Percentiles rank a stretch among this genome's conserved stretches.
Conservation (phyloP, 1,140 invertebrate genomes). For the Gonatopus flavifemur region DNA sequence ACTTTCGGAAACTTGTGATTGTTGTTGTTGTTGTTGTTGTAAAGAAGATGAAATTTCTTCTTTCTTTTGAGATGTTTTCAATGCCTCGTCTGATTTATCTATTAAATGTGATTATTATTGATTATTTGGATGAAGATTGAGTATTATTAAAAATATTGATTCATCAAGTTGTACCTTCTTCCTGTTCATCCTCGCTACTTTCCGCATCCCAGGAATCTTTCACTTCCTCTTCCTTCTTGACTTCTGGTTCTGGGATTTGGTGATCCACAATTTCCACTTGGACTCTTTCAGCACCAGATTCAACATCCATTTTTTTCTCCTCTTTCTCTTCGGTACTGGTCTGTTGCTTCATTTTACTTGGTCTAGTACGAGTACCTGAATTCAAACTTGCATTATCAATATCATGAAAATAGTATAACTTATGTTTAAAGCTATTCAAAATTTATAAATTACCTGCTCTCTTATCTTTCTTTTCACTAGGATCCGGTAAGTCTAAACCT, state of each 20-base stretch:
- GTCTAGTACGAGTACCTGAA: constrained; percentile 69
- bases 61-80: constrained; percentile 19
- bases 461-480: constrained; percentile 71
- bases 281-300: constrained; percentile 55
- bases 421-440: background rate
- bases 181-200: constrained; percentile 65
- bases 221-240: constrained; percentile 64
- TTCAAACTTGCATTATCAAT: background rate
- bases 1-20: constrained; percentile 50
- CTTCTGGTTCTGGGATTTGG: constrained; percentile 47
- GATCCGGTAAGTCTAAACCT: constrained; percentile 70
- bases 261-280: constrained; percentile 64
- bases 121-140: background rate
- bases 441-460: constrained; percentile 57
- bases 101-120: background rate
- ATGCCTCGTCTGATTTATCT: constrained; percentile 50
- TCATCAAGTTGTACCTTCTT: constrained; percentile 41
- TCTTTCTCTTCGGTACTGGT: constrained; percentile 49
- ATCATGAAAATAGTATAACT: background rate
- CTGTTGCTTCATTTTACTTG: constrained; percentile 65
- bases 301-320: constrained; percentile 58
- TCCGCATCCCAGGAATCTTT: constrained; percentile 87
- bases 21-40: constrained; percentile 9
- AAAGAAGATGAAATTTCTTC: background rate
- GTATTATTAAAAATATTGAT: background rate